Evolutionary conservation across 1,140 invertebrate species (phyloP).

Genomic region (Bombus balteatus): DNA sequence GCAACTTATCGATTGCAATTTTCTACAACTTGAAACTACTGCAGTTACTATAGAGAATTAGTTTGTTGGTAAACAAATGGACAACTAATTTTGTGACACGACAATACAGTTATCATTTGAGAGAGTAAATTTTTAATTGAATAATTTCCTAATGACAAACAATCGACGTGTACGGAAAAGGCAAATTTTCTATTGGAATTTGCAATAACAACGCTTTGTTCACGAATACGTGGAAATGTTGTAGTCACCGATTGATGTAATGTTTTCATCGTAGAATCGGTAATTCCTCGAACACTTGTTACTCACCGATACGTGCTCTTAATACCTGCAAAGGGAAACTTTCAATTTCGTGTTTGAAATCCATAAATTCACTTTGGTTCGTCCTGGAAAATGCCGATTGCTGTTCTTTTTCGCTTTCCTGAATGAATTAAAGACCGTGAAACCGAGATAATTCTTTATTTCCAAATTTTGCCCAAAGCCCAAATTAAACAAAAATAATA

Average conservation of each 20-base stretch:
- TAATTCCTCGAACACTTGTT: slow-evolving; percentile 2
- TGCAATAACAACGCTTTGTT: not conserved
- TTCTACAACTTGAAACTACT: not conserved
- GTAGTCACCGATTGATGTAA: slow-evolving; percentile 6
- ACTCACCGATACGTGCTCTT: slow-evolving; percentile 9
- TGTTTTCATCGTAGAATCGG: not conserved
- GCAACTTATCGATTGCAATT: not conserved
- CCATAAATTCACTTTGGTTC: not conserved
- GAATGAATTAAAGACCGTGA: not conserved
- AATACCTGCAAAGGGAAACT: not conserved
- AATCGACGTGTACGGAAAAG: not conserved
- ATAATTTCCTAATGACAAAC: not conserved
- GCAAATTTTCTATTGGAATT: not conserved
- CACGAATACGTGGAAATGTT: not conserved
- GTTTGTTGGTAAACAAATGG: not conserved
- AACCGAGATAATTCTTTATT: too few species aligned
- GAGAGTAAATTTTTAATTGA: not conserved
- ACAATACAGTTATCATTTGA: not conserved
- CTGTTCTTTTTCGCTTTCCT: not conserved
- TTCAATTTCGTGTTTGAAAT: slow-evolving; percentile 11
- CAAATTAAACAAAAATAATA: too few species aligned
- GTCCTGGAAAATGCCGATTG: not conserved
- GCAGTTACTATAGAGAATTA: not conserved
- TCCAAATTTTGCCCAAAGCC: too few species aligned
- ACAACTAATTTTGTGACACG: not conserved